Percentiles rank a stretch among this genome's conserved stretches.
Conservation (phyloP, 2,797 vertebrate genomes). For the Xerus rutilus region DNA sequence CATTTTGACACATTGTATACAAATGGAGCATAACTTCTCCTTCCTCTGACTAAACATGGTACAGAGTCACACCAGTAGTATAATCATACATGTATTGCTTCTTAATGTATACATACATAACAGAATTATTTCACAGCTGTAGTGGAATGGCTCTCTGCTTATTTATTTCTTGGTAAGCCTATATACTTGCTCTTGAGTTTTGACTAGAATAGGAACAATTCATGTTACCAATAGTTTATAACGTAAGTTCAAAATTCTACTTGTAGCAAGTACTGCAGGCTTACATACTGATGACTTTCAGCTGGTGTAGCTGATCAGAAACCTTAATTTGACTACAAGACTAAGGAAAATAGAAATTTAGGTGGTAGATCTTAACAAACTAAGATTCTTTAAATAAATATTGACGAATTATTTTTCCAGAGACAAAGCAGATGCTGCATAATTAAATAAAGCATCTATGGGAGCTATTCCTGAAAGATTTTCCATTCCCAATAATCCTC, state of each 20-base stretch:
- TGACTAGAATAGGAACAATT: not conserved
- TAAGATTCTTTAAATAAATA: not conserved
- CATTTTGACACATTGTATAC: too few species aligned
- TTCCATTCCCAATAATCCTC: fast-evolving
- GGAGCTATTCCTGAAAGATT: not conserved
- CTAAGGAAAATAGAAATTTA: not conserved
- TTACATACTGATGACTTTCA: not conserved
- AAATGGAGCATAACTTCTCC: too few species aligned
- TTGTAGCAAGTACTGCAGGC: not conserved
- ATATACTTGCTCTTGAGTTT: not conserved
- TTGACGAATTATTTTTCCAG: not conserved
- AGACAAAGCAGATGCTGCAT: not conserved
- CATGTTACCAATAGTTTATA: not conserved
- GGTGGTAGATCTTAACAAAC: not conserved
- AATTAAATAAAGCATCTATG: not conserved
- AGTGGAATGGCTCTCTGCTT: not conserved
- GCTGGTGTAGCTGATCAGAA: not conserved
- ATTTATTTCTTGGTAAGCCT: not conserved
- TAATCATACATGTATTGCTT: not conserved
- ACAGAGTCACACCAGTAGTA: too few species aligned
- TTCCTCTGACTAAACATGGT: too few species aligned
- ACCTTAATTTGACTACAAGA: not conserved
- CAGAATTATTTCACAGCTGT: not conserved
- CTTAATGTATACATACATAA: not conserved
- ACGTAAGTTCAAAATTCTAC: not conserved